Base-by-base conservation (phyloP, 1,140 invertebrate species). In the Lysiphlebus fabarum region DNA sequence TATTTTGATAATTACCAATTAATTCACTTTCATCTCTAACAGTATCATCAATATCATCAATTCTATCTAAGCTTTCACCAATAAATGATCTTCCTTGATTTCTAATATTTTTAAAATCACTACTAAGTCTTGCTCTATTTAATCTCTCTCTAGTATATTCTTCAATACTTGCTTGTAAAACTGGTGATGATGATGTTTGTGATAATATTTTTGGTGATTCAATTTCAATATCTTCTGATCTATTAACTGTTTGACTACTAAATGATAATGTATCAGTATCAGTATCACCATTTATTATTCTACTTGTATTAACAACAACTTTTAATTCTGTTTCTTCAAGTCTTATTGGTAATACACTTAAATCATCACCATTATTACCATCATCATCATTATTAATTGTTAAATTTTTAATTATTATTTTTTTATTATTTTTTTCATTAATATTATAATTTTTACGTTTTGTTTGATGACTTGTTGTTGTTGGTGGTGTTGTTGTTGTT, bases 341-440 rank as follows among this genome's bases (percentile, higher is more conserved):
- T 56, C 63, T 67, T 11, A 76, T 53, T 26, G 76, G 72, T 54
- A 72, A 54, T 26, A 75, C 76, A n/a, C 72, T 72, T 33, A 76
- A 63, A 59, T 69, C 64, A 42, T 73, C 68, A 14, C 69, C 63
- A 10, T 66, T 65, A 34, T 45, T 12, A 56, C 53, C 66, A n/a
- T 34, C 17, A 26, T 26, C 17, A 26, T 26, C 4, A 26, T 26
- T 26, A 26, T 26, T 49, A 58, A 54, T 56, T 64, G n/a, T 45
- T 60, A 7, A 56, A 53, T 17, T 58, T 63, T 5, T 56, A 53
- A 6, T 62, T 62, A 10, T 63, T 60, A n/a, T n/a, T n/a, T n/a
- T 4, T 62, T 56, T 44, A 49, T 64, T 61, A 59, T 6, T 69
- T 59, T 40, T 49, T 68, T 63, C 26, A 71, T 72, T 6, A 62